phyloP scores from a whole-genome alignment of 1,140 invertebrate species.

The Psix sp. region DNA sequence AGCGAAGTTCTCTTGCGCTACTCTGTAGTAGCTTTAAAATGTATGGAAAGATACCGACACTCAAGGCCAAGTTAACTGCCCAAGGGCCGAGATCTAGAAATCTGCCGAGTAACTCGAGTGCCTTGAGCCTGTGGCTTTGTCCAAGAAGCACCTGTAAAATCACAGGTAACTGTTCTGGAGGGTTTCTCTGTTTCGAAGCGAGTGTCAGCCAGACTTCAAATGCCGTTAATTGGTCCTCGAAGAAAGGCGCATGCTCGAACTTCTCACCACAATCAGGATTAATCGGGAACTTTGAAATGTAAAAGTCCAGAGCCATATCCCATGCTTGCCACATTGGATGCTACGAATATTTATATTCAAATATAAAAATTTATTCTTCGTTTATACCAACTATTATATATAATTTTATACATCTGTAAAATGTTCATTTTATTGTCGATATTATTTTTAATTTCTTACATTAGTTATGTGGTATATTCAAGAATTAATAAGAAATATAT shows the following conservation, averaged over 20 bases:
- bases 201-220: slow-evolving; percentile 97
- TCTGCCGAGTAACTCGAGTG: slow-evolving; percentile 94
- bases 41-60: slow-evolving; percentile 99
- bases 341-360: slow-evolving; percentile 55
- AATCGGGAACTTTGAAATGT: slow-evolving; percentile 90
- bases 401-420: no score
- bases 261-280: slow-evolving; percentile 82
- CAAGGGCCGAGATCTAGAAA: slow-evolving; percentile 98
- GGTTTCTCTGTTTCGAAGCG: slow-evolving; percentile 85
- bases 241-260: slow-evolving; percentile 93
- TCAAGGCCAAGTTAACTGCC: slow-evolving; percentile 97
- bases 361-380: no score
- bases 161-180: slow-evolving; percentile 98
- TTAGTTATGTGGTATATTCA: no score
- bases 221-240: slow-evolving; percentile 98
- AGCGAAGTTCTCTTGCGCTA: slow-evolving; percentile 92
- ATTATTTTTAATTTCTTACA: no score
- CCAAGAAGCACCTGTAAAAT: slow-evolving; percentile 97
- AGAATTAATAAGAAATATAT: no score
- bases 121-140: slow-evolving; percentile 96
- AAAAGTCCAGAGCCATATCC: slow-evolving; percentile 97
- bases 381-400: no score
- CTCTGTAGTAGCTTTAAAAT: slow-evolving; percentile 97
- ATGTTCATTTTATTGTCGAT: no score
- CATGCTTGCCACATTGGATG: slow-evolving; percentile 97